Evolutionary conservation across 92 coral and sea anemone species (phyloP), one percentile per base, ranked within the genome.

Genomic region (Parazoanthus atlanticus): DNA sequence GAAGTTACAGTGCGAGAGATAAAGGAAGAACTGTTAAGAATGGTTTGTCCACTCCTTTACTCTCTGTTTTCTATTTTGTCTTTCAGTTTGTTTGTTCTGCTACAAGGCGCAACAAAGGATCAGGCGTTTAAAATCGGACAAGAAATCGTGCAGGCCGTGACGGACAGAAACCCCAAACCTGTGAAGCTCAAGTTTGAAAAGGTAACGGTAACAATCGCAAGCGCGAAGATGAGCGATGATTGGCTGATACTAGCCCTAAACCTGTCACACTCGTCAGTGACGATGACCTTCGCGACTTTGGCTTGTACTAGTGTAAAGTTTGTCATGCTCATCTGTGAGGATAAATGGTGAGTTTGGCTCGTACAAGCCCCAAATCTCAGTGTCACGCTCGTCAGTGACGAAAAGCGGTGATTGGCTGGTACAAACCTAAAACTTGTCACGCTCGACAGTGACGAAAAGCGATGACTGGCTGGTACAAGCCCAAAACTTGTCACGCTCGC

Each of bases 101-200:
- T 96, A 13, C 91, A 95, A 81, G 99, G 99, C 5, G 99, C 93
- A 15, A 93, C 98, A 12, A 96, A 96, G 70, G 98, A 93, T 16
- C 93, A 95, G 80, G 98, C 99, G 2, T 96, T 96, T 78, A 81
- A 84, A 79, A 93, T 96, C 82, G 99, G 99, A 26, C 86, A 90
- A 88, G 99, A 96, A 47, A 96, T 96, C 74, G 94, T 94, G 13
- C 94, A 92, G 26, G 92, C 97, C 9, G 95, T 95, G 5, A 95
- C 98, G 43, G 94, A 96, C 0, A 74, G 86, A 46, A 96, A 96
- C 75, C 99, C 99, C 6, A 96, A 96, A 89, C 99, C 99, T 16
- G 99, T 96, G 65, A 96, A 95, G 76, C 93, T 96, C 29, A 96
- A 96, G 91, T 96, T 96, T 91, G 99, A 95, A 76, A 96, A 96